Base-by-base conservation (phyloP, 53 echinoderm and acorn worm genomes). In the Astropecten irregularis region DNA sequence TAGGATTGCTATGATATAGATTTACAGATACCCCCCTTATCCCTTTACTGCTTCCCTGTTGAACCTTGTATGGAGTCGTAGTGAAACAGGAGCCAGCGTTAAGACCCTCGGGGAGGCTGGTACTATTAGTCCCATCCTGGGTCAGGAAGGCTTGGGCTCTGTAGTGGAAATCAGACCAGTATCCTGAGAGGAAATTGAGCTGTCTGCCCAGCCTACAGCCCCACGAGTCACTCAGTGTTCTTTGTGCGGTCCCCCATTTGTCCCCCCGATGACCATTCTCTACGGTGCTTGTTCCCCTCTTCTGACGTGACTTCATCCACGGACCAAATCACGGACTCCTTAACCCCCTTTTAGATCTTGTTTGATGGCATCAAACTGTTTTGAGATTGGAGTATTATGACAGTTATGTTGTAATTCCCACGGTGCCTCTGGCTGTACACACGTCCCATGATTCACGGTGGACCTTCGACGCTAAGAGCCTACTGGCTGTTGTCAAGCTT, bases 101-200 rank as follows among this genome's bases (percentile, higher is more conserved):
- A 23, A 58, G 57, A 76, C 76, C 56, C n/a, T n/a, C 58, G 15
- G 27, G 40, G 37, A 58, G 76, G 29, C 76, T 30, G 56, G 54
- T 26, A 18, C 36, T 76, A 76, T 76, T 76, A 76, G 76, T 32
- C 54, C 76, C 58, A 76, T 76, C 76, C 76, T 76, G 76, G 76
- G 58, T 76, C 76, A 76, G 76, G 76, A 76, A 76, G 76, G 57
- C 55, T 49, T 23, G 40, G 37, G 76, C 76, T 76, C 76, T 76
- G 76, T 76, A 57, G 40, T 76, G 76, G 76, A 76, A 76, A 76
- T 76, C 58, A 58, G 58, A 38, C 76, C 58, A 76, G 76, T 76
- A 76, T 76, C 76, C 76, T 76, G 76, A 33, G 2, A 76, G 76
- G 76, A 76, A 76, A 76, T 76, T 55, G 27, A 76, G 32, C 76